Conservation (phyloP, 2,797 vertebrate genomes). For the Heteromormyrus szaboi region DNA sequence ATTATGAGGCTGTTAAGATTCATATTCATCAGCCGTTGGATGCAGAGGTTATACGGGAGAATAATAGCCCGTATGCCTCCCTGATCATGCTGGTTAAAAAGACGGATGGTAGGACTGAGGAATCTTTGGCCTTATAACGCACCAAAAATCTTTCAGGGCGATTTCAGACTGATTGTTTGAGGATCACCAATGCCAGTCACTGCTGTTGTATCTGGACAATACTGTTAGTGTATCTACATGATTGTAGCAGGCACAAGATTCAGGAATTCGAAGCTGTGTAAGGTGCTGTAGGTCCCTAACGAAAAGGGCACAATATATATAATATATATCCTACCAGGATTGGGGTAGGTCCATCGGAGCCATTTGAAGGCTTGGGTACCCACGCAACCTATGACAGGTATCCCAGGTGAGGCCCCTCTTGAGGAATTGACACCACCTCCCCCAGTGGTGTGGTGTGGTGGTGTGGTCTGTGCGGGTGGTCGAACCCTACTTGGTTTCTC, state of each 20-base stretch:
- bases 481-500: neutral
- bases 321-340: neutral
- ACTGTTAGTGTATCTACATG: neutral
- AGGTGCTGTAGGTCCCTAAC: neutral
- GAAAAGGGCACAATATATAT: neutral
- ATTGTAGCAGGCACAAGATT: neutral
- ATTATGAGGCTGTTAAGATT: neutral
- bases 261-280: neutral
- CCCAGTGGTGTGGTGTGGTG: neutral
- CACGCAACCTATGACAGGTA: neutral
- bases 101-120: neutral
- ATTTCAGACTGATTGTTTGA: neutral
- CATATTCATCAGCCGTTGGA: neutral
- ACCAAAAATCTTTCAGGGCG: neutral
- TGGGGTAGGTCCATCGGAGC: neutral
- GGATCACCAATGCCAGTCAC: neutral
- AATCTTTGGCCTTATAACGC: neutral
- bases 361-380: neutral
- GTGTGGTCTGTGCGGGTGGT: neutral
- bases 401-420: neutral
- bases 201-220: neutral
- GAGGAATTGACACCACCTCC: neutral
- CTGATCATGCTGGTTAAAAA: neutral
- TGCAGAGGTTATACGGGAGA: neutral
- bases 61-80: neutral